These are phyloP conservation scores for Caenorhabditis remanei DNA, from an alignment of 1,140 invertebrate species.

Conservation along the genomic window DNA sequence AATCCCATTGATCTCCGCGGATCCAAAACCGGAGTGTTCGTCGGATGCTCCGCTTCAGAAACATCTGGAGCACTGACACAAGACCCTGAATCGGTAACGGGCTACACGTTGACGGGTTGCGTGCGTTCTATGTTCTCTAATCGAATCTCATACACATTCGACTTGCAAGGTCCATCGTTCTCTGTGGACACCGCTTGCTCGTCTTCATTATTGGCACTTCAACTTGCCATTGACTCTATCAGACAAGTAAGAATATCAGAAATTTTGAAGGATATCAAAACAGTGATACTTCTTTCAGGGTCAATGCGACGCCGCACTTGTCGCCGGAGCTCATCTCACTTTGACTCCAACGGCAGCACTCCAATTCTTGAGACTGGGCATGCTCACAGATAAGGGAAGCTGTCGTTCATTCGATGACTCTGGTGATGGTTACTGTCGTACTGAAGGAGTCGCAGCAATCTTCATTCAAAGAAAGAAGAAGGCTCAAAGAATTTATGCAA, in stretches of 20 bases:
- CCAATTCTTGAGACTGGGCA: slow-evolving; percentile 91
- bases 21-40: slow-evolving; percentile 77
- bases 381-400: slow-evolving; percentile 89
- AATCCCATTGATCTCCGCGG: slow-evolving; percentile 81
- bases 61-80: slow-evolving; percentile 84
- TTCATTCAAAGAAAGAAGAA: slow-evolving; percentile 85
- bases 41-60: slow-evolving; percentile 81
- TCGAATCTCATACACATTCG: slow-evolving; percentile 93
- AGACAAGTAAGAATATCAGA: slow-evolving; percentile 77
- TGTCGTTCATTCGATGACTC: slow-evolving; percentile 93
- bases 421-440: slow-evolving; percentile 90
- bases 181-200: slow-evolving; percentile 95
- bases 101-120: slow-evolving; percentile 92
- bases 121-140: slow-evolving; percentile 95
- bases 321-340: slow-evolving; percentile 88
- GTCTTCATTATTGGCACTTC: slow-evolving; percentile 88
- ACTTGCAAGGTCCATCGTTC: slow-evolving; percentile 87
- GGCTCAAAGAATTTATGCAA: slow-evolving; percentile 88
- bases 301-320: slow-evolving; percentile 91
- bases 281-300: slow-evolving; percentile 79
- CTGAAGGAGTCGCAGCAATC: slow-evolving; percentile 88
- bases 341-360: slow-evolving; percentile 89
- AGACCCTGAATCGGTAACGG: slow-evolving; percentile 84
- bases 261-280: too few species aligned
- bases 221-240: slow-evolving; percentile 87